Base-by-base conservation (phyloP, 2,888 invertebrate genomes). In the Lochmaea capreae region DNA sequence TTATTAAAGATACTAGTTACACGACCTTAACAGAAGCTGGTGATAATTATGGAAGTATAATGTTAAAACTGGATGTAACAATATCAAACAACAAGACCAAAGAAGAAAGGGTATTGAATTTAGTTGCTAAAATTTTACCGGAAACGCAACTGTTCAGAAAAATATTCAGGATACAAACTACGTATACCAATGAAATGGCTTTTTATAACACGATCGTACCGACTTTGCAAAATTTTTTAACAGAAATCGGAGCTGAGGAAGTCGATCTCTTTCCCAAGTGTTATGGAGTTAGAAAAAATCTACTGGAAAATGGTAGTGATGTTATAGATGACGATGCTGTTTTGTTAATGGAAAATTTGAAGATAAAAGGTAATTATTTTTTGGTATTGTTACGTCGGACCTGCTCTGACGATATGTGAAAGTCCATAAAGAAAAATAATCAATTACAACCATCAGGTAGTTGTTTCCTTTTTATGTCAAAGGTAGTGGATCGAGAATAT, bases 131-230 rank as follows among this genome's bases (percentile, higher is more conserved):
- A 57, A 67, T 73, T 0, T 66, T 78, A 68, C 79, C 79, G 11
- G 65, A 57, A 4, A 69, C 52, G 33, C 66, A 77, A 49, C 62
- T 73, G 42, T 67, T 77, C 6, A 86, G 87, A 80, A 79, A 86
- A 26, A 76, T 90, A 0, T 90, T 90, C 78, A 86, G 89, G 72
- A 89, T 88, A 10, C 85, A 87, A 68, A 84, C 86, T 1, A 89
- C 89, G 0, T 89, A 90, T 74, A 82, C 84, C 2, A 88, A 89
- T 5, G 91, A 91, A 82, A 88, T 88, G 65, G 86, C 87, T n/a
- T 86, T 90, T 63, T 91, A 90, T 77, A 81, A 87, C 43, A 83
- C 85, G 12, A 79, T 90, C 14, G 79, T 88, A 1, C 89, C 90
- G 1, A 81, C 83, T 16, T 85, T 90, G 39, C 82, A 85, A 14